Evolutionary conservation across 2,888 invertebrate genomes (phyloP).

Genomic region (Leistus spinibarbis): DNA sequence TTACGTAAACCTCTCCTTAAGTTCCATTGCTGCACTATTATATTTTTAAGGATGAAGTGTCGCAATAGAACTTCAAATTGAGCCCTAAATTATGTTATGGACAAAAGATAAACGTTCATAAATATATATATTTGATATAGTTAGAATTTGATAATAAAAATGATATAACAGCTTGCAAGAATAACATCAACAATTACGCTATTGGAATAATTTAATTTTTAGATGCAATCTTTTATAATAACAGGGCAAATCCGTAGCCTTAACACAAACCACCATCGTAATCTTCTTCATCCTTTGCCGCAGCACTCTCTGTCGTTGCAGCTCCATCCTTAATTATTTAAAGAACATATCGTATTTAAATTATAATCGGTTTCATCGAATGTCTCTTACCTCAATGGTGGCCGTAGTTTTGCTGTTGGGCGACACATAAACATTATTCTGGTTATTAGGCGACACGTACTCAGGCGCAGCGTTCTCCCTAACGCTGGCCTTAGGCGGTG

Average conservation of each 20-base stretch:
- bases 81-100: background rate
- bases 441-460: slow-evolving; percentile 63
- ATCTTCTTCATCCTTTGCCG: slow-evolving; percentile 31
- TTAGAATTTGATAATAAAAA: background rate
- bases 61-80: background rate
- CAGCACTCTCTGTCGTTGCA: slow-evolving; percentile 1
- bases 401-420: slow-evolving; percentile 57
- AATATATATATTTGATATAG: background rate
- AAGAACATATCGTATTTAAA: background rate
- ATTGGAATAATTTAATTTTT: slow-evolving; percentile 32
- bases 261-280: slow-evolving; percentile 44
- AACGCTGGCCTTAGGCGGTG: slow-evolving; percentile 65
- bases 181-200: slow-evolving; percentile 21
- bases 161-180: slow-evolving; percentile 25
- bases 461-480: slow-evolving; percentile 74
- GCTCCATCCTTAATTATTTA: slow-evolving; percentile 3
- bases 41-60: too few relatives aligned
- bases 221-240: slow-evolving; percentile 27
- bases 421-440: slow-evolving; percentile 60
- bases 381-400: slow-evolving; percentile 53
- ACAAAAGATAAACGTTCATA: background rate
- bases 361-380: background rate
- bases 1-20: too few relatives aligned
- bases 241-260: slow-evolving; percentile 11
- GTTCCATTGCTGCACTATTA: too few relatives aligned